phyloP scores from a whole-genome alignment of 2,113 vertebrate genomes.

The Brachyhypopomus gauderio region DNA sequence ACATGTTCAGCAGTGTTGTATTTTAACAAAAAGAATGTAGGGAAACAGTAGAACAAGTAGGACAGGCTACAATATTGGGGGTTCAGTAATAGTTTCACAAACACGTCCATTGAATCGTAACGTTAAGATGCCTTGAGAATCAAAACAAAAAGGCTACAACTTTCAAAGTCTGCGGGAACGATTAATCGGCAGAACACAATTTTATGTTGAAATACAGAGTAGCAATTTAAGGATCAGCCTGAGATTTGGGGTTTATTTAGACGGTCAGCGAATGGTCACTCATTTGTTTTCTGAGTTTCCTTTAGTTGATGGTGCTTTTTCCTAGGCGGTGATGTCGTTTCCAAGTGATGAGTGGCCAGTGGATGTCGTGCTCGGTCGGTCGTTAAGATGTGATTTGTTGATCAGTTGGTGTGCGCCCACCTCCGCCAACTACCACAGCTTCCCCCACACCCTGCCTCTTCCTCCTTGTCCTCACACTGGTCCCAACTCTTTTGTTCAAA shows the following conservation, averaged over 20 bases:
- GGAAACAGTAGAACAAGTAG: slow-evolving; percentile 49
- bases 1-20: slow-evolving; percentile 43
- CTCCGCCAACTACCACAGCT: slow-evolving; percentile 47
- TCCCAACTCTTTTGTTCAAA: slow-evolving; percentile 7
- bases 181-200: slow-evolving; percentile 31
- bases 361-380: slow-evolving; percentile 43
- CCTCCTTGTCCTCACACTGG: slow-evolving; percentile 25
- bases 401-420: slow-evolving; percentile 45
- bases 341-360: slow-evolving; percentile 44
- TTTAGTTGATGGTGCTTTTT: slow-evolving; percentile 50
- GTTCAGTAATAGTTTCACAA: slow-evolving; percentile 45
- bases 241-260: slow-evolving; percentile 40
- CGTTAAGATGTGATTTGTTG: slow-evolving; percentile 50
- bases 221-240: slow-evolving; percentile 40
- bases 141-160: slow-evolving; percentile 45
- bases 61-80: slow-evolving; percentile 45
- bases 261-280: slow-evolving; percentile 24
- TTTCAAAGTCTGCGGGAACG: slow-evolving; percentile 39
- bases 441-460: slow-evolving; percentile 42
- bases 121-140: slow-evolving; percentile 41
- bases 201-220: slow-evolving; percentile 34
- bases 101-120: slow-evolving; percentile 47
- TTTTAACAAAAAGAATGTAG: slow-evolving; percentile 39
- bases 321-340: slow-evolving; percentile 49
- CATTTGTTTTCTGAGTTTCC: slow-evolving; percentile 34